Conservation (phyloP, 2,797 vertebrate genomes). For the Pantherophis vulpinus region DNA sequence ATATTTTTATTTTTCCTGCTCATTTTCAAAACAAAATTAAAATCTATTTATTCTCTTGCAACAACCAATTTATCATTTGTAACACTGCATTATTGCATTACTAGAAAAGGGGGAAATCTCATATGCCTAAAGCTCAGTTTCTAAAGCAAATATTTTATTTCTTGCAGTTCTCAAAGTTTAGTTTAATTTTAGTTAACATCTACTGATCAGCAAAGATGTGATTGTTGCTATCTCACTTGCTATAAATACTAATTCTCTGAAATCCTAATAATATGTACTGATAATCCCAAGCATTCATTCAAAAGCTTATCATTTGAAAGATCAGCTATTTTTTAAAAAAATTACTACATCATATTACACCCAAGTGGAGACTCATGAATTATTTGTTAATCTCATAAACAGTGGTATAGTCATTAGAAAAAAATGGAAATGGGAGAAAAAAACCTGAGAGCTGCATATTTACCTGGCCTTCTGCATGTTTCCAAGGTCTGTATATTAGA, state of each 20-base stretch:
- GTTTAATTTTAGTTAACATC: neutral
- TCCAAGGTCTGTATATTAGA: slow-evolving; percentile 97
- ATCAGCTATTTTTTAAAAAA: neutral
- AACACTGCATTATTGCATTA: neutral
- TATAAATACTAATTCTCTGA: neutral
- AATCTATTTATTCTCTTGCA: neutral
- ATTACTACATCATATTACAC: neutral
- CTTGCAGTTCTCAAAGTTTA: neutral
- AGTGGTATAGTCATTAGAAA: neutral
- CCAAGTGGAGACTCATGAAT: neutral
- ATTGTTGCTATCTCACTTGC: neutral
- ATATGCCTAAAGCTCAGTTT: neutral
- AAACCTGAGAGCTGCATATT: neutral
- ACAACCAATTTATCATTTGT: neutral
- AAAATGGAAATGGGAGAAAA: neutral
- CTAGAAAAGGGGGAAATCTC: neutral
- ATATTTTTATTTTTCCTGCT: neutral
- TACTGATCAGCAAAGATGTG: neutral
- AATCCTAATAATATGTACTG: neutral
- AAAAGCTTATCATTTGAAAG: neutral
- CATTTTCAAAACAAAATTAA: neutral
- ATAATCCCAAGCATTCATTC: neutral
- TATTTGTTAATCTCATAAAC: neutral
- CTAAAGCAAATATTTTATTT: neutral
- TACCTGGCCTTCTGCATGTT: slow-evolving; percentile 98